Evolutionary conservation across 1,140 invertebrate genomes (phyloP).

Genomic region (Ylistrum balloti): DNA sequence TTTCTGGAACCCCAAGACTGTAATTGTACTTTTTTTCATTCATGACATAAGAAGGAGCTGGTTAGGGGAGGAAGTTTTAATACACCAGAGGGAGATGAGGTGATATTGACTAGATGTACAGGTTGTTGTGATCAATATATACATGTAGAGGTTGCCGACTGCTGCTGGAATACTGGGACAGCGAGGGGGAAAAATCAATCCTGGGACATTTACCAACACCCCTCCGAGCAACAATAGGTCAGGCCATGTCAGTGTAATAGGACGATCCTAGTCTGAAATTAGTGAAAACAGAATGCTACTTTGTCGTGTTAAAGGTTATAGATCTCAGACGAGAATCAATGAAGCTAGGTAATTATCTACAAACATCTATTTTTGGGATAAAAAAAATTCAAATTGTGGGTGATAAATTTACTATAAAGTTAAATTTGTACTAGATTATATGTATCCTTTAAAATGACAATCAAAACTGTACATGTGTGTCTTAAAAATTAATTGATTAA

Average conservation of each 20-base stretch:
- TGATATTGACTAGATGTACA: neutral
- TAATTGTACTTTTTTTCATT: constrained; percentile 7
- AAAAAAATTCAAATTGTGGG: neutral
- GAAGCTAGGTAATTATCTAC: constrained; percentile 8
- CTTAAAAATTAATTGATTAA: no score
- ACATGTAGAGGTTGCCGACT: neutral
- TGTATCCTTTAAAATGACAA: no score
- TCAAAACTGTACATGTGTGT: no score
- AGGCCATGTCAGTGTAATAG: neutral
- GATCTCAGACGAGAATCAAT: neutral
- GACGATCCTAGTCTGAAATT: neutral
- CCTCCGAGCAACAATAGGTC: constrained; percentile 1
- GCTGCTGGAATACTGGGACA: constrained; percentile 21
- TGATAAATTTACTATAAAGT: neutral
- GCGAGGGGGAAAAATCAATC: constrained; percentile 6
- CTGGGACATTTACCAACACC: neutral
- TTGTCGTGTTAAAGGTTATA: neutral
- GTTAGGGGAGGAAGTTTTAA: neutral
- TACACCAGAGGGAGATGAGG: neutral
- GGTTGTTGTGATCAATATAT: neutral
- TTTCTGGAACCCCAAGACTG: neutral
- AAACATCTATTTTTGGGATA: neutral
- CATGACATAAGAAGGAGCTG: neutral
- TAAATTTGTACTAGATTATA: neutral
- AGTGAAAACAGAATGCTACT: neutral